Percentiles rank a stretch among this genome's conserved stretches.
phyloP scores from a whole-genome alignment of 1,140 invertebrate genomes.

The Andricus grossulariae region DNA sequence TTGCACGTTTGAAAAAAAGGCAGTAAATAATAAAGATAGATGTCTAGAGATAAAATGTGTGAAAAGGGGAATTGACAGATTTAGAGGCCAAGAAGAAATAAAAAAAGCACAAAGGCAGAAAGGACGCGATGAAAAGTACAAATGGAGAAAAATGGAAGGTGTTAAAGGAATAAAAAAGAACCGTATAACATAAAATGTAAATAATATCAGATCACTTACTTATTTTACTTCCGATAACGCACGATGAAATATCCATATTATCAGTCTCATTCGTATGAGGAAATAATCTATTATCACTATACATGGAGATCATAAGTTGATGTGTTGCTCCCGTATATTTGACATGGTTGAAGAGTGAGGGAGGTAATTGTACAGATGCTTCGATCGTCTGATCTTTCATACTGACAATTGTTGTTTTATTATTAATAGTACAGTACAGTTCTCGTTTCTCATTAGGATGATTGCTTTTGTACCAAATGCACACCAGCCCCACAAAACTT shows the following conservation, averaged over 20 bases:
- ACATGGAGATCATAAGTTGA: conserved; percentile 83
- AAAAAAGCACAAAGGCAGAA: too few relatives aligned
- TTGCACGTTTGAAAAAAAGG: too few relatives aligned
- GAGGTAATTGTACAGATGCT: conserved; percentile 83
- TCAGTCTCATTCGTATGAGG: conserved; percentile 71
- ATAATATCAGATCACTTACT: conserved; percentile 64
- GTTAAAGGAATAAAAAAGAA: not conserved
- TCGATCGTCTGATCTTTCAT: conserved; percentile 81
- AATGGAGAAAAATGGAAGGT: too few relatives aligned
- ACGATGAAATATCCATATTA: conserved; percentile 78
- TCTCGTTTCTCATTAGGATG: conserved; percentile 55
- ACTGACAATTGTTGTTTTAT: conserved; percentile 77
- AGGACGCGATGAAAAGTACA: too few relatives aligned
- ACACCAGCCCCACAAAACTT: conserved; percentile 84
- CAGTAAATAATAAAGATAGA: too few relatives aligned
- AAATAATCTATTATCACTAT: conserved; percentile 82
- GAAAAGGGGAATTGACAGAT: too few relatives aligned
- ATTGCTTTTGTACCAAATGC: conserved; percentile 81
- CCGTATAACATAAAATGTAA: conserved; percentile 13
- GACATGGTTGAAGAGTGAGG: conserved; percentile 75
- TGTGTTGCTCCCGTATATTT: conserved; percentile 69
- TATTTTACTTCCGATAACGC: conserved; percentile 81
- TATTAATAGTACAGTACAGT: conserved; percentile 82
- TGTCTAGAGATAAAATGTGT: too few relatives aligned
- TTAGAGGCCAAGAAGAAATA: too few relatives aligned